A percentile compares a stretch with the other conserved stretches of the same genome.
These are phyloP conservation scores for Aphelocoma californica DNA, from an alignment of 2,797 vertebrate genomes.

Conservation along the genomic window DNA sequence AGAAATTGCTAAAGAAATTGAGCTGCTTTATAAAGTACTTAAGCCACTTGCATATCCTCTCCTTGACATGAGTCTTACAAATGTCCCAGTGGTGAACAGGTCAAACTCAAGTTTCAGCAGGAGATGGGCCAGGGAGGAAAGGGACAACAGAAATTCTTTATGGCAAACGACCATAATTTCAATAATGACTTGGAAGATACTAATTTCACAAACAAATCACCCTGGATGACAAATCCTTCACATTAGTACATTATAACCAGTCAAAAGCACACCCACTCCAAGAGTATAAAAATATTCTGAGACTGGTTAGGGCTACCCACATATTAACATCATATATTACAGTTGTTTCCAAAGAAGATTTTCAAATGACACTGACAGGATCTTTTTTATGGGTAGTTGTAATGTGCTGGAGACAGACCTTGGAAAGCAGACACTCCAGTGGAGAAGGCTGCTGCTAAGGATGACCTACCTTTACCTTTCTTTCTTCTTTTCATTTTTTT, in stretches of 20 bases:
- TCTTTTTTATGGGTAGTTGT: not conserved
- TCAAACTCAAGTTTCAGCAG: not conserved
- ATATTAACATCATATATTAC: not conserved
- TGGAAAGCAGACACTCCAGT: slow-evolving; percentile 7
- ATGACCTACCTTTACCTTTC: not conserved
- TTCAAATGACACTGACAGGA: not conserved
- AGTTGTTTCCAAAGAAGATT: not conserved
- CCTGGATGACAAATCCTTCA: not conserved
- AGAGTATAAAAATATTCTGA: not conserved
- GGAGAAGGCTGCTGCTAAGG: not conserved
- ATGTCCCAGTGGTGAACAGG: not conserved
- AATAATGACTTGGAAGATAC: not conserved
- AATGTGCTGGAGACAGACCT: not conserved
- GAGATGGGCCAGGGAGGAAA: not conserved
- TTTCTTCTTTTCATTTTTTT: not conserved
- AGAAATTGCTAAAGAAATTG: not conserved
- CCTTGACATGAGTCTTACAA: not conserved
- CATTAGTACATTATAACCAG: not conserved
- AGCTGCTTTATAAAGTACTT: not conserved
- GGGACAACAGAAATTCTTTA: not conserved
- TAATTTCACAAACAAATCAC: not conserved
- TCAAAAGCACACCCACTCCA: not conserved
- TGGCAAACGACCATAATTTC: not conserved
- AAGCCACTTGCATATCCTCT: not conserved
- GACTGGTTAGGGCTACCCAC: not conserved